Evolutionary conservation across 2,113 vertebrate species (phyloP), one percentile per base, ranked within the genome.

Genomic region (Heterotilapia buettikoferi): DNA sequence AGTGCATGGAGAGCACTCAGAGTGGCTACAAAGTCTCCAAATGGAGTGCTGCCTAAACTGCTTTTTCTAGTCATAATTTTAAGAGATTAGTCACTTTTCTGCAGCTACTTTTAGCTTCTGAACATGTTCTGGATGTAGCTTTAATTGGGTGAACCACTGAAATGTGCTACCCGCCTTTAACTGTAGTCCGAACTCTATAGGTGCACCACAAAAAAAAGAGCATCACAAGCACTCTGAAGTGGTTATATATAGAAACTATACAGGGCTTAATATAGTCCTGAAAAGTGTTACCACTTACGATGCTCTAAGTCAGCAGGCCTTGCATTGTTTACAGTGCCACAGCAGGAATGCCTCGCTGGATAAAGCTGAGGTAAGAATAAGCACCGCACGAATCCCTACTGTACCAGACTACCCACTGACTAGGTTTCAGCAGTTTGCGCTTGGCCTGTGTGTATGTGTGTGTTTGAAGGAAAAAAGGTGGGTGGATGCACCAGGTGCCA

Each of bases 301-400:
- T 56, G 50, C 73, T 85, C 9, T 31, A 73, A 87, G 47, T 73
- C 56, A 85, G 79, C 59, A 66, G 53, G 73, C 16, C 52, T 43
- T 52, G 31, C 76, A 73, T 53, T 57, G 57, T 53, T 84, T 53
- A 80, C 19, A 80, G 53, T 81, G 61, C 43, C 56, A 76, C 83
- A 89, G 86, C 85, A 88, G 81, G 83, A 86, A 63, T 40, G 13
- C 83, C 45, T 85, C 68, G 43, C 13, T 80, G 81, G 79, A 88
- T 56, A 76, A 80, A 84, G 31, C 73, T 40, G 61, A 66, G 59
- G 56, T 43, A 85, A 86, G 40, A 76, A 91, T 50, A 29, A 81
- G 33, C 12, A 9, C 45, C 12, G 36, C 84, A 71, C 82, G 80
- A 52, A 53, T 61, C 56, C 80, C 57, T 66, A 82, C 43, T 85